Evolutionary conservation across 2,113 vertebrate genomes (phyloP), one percentile per base, ranked within the genome.

Genomic region (Paramormyrops kingsleyae): DNA sequence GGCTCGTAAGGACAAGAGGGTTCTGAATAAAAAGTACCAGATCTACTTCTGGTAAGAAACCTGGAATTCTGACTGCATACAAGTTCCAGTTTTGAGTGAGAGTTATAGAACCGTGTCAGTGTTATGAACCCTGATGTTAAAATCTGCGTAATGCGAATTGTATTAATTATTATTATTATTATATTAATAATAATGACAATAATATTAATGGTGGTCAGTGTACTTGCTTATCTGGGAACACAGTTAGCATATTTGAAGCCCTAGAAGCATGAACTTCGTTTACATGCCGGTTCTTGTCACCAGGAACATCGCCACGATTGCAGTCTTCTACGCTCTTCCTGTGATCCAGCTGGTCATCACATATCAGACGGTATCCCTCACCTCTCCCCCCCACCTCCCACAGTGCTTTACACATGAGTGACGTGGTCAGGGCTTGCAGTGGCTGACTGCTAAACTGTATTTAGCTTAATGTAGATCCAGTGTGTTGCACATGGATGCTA

Each of bases 321-420:
- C 97, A 0, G 98, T 99, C 88, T 99, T 99, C 93, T 99, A 99
- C 0, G 98, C 98, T 1, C 96, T 99, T 86, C 98, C 99, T 0
- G 99, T 99, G 91, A 90, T 99, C 90, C 99, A 99, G 95, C 96
- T 99, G 50, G 99, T 99, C 93, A 99, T 99, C 94, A 99, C 98
- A 87, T 99, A 99, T 94, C 99, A 99, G 95, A 99, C 97, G 90
- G 99, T 99, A 94, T 9, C 10, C 53, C 56, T 19, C 56, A 9
- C 56, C 24, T 42, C 87, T 66, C 24, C 53, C 27, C 42, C 6
- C 17, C 19, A 44, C 5, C 15, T 56, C 24, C 15, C 47, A 15
- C 46, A 27, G 1, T 44, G 52, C 52, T 0, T 66, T 27, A 27
- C 27, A 24, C 49, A 27, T 35, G 74, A 42, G 7, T 83, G 50